Base-by-base conservation (phyloP, 2,888 invertebrate species). In the Sisyra terminalis region DNA sequence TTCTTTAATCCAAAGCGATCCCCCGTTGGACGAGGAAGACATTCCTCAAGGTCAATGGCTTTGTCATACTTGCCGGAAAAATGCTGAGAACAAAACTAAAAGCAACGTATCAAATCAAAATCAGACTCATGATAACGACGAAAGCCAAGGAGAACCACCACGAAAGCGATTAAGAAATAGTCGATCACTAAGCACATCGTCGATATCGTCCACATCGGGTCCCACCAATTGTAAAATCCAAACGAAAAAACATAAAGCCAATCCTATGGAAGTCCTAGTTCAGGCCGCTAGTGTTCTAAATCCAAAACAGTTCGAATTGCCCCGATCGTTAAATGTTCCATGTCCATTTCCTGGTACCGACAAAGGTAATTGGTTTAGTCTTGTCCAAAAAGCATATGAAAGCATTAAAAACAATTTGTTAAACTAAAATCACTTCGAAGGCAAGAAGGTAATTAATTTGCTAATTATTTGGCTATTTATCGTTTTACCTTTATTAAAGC, bases 21-120 rank as follows among this genome's bases (percentile, higher is more conserved):
- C 96, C 2, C 93, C 96, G 0, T 62, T 97, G 43, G 83, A 83
- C 45, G 86, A 86, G 55, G 77, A 80, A 49, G 88, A 92, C 56
- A 84, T 93, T 50, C 94, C 94, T 1, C 70, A 73, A 39, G 92
- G 93, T 0, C 80, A 89, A 59, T 96, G 93, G 92, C 62, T 89
- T 48, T 94, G 94, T 55, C 83, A 86, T 51, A 77, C 82, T 50
- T 94, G 94, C 58, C 69, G 65, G 46, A 66, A 71, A 49, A 47
- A 66, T 48, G 64, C 67, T 57, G 57, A 64, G 51, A 51, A 64
- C 51, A 60, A 57, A 41, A 54, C 57, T 51, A 64, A 35, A 51
- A 61, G 14, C 56, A 62, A 48, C 56, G 59, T 43, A n/a, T 39
- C 50, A 9, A 43, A 50, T 35, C 32, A 43, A 10, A 51, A 50